Evolutionary conservation across 2,797 vertebrate genomes (phyloP).

Genomic region (Pipistrellus kuhlii): DNA sequence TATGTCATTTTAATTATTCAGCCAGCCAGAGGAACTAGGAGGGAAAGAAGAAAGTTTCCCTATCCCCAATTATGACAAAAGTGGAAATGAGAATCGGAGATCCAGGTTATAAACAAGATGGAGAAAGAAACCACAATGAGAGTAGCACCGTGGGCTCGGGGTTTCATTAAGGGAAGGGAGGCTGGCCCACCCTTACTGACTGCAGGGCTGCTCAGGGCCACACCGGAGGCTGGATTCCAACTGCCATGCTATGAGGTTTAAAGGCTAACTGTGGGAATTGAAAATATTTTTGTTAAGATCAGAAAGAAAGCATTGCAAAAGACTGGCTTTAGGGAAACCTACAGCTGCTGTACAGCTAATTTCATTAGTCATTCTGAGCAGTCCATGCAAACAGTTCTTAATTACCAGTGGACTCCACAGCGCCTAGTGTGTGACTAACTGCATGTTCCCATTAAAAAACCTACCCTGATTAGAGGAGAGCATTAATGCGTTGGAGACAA

Average conservation of each 20-base stretch:
- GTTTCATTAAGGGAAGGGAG: neutral
- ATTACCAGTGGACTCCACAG: neutral
- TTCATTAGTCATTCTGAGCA: neutral
- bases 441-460: neutral
- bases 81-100: neutral
- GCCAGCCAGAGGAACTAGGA: neutral
- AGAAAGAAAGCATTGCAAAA: neutral
- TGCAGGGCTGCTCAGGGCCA: neutral
- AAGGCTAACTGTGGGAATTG: neutral
- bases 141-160: neutral
- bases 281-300: constrained; percentile 2
- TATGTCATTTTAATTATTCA: neutral
- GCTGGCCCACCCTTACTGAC: neutral
- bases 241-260: neutral
- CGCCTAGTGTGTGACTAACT: neutral
- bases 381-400: neutral
- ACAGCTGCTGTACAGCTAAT: neutral
- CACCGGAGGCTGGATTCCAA: neutral
- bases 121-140: neutral
- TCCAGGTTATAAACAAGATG: neutral
- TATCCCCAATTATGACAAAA: neutral
- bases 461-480: neutral
- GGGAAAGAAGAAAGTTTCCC: neutral
- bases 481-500: neutral
- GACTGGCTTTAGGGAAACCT: neutral